These are phyloP conservation scores for Mellivora capensis DNA, from an alignment of 2,113 vertebrate species.

Conservation along the genomic window DNA sequence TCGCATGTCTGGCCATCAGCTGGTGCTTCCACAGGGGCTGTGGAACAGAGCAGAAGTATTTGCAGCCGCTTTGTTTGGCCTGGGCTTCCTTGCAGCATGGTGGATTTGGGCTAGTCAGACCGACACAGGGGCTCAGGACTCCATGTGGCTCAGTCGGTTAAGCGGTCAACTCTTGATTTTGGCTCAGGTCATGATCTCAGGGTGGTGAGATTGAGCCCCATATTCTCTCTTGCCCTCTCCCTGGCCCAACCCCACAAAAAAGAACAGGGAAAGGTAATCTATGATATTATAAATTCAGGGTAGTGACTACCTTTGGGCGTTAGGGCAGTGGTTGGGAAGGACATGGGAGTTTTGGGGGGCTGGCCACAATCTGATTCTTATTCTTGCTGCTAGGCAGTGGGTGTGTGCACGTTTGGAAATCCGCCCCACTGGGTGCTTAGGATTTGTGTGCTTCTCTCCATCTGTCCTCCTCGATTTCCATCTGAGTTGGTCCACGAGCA, in stretches of 20 bases:
- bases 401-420: not conserved
- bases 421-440: not conserved
- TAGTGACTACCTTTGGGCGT: not conserved
- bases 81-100: not conserved
- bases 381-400: not conserved
- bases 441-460: not conserved
- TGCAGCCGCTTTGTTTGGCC: not conserved
- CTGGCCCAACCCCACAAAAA: not conserved
- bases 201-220: not conserved
- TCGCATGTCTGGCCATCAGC: not conserved
- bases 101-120: not conserved
- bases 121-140: not conserved
- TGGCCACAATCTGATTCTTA: not conserved
- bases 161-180: not conserved
- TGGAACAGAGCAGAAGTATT: not conserved
- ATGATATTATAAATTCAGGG: not conserved
- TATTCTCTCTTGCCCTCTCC: not conserved
- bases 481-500: not conserved
- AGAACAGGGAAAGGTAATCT: not conserved
- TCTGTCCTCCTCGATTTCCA: not conserved
- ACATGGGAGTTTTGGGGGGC: not conserved
- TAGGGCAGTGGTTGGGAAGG: not conserved
- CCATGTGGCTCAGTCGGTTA: not conserved
- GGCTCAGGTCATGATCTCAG: not conserved
- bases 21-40: not conserved